These are phyloP conservation scores for Lochmaea crataegi DNA, from an alignment of 2,888 invertebrate genomes.

Conservation along the genomic window DNA sequence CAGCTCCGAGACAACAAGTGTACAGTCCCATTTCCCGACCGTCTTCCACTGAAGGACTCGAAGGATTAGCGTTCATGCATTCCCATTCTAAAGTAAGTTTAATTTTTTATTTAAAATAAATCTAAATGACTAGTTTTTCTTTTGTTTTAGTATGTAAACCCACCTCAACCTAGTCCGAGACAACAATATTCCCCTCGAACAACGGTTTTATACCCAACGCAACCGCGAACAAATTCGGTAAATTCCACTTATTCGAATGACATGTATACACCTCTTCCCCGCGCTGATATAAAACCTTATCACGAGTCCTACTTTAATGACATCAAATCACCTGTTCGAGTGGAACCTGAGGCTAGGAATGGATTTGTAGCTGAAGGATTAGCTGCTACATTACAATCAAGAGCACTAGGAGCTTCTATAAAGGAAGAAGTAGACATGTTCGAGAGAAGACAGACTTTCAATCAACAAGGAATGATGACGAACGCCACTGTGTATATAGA, in stretches of 20 bases:
- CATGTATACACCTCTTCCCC: constrained; percentile 71
- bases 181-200: constrained; percentile 62
- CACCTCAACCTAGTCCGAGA: constrained; percentile 57
- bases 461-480: constrained; percentile 33
- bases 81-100: constrained; percentile 56
- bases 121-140: neutral
- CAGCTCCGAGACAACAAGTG: constrained; percentile 62
- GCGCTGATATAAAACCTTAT: constrained; percentile 79
- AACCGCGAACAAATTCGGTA: constrained; percentile 48
- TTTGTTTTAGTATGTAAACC: constrained; percentile 50
- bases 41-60: constrained; percentile 66
- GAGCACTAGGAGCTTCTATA: constrained; percentile 70
- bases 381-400: constrained; percentile 85
- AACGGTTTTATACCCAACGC: constrained; percentile 54
- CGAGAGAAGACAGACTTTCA: constrained; percentile 50
- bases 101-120: neutral
- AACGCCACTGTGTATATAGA: constrained; percentile 54
- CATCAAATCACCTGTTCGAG: constrained; percentile 66
- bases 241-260: constrained; percentile 55
- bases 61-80: constrained; percentile 62
- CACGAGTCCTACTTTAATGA: constrained; percentile 78
- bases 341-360: constrained; percentile 53
- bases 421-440: constrained; percentile 62
- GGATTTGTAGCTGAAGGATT: constrained; percentile 73
- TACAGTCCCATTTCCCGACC: constrained; percentile 71